phyloP scores from a whole-genome alignment of 2,797 vertebrate genomes.

The Aselliscus stoliczkanus region DNA sequence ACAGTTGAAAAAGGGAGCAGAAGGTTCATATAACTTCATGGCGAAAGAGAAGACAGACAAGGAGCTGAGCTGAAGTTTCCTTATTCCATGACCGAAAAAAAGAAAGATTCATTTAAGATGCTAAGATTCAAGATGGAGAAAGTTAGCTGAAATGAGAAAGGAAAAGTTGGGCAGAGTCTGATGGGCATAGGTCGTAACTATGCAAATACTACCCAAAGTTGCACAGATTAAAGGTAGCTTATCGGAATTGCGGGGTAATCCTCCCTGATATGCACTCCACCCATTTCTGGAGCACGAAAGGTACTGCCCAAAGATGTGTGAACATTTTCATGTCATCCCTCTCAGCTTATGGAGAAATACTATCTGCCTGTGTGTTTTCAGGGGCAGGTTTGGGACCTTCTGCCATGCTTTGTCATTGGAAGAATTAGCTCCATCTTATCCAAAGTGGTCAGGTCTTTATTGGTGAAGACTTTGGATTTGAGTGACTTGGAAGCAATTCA shows the following conservation, averaged over 20 bases:
- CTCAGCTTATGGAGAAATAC: neutral
- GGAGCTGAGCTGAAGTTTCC: neutral
- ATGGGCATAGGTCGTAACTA: accelerated
- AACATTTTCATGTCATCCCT: neutral
- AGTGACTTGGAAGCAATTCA: neutral
- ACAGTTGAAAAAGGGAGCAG: neutral
- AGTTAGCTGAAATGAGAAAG: neutral
- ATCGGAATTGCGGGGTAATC: too few relatives aligned
- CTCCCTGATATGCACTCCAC: neutral
- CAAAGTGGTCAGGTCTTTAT: neutral
- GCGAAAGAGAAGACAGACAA: neutral
- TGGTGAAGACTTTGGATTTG: neutral
- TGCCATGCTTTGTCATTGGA: neutral
- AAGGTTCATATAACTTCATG: neutral
- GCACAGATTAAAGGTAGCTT: neutral
- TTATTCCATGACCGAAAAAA: neutral
- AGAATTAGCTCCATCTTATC: neutral
- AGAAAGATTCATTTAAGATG: neutral
- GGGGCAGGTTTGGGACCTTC: too few relatives aligned
- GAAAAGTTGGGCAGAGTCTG: accelerated
- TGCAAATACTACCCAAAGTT: neutral
- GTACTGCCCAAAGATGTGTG: neutral
- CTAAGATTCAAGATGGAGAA: neutral
- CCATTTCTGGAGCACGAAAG: neutral
- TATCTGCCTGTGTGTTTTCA: neutral